Percentiles rank a stretch among this genome's conserved stretches.
phyloP scores from a whole-genome alignment of 2,113 vertebrate genomes.

The Taxidea taxus region DNA sequence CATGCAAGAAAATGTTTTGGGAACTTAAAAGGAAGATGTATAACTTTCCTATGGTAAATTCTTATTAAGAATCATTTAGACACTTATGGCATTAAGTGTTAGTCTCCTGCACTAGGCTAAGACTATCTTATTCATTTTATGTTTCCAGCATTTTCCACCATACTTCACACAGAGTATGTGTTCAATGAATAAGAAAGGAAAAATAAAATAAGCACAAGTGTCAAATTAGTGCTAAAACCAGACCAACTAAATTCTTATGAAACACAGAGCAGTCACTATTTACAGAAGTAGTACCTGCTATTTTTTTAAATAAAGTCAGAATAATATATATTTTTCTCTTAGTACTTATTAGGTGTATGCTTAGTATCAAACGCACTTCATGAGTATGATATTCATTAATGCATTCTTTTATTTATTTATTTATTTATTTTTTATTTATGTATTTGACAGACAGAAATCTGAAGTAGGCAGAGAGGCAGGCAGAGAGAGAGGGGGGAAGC shows the following conservation, averaged over 20 bases:
- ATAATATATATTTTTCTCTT: slow-evolving; percentile 21
- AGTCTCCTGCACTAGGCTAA: not conserved
- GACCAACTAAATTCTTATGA: not conserved
- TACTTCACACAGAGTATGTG: not conserved
- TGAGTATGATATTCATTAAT: not conserved
- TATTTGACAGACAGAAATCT: no score
- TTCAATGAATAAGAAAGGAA: not conserved
- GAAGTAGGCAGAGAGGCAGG: no score
- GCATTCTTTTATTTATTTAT: no score
- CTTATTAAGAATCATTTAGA: not conserved
- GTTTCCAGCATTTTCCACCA: not conserved
- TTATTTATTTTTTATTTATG: no score
- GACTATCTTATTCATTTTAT: not conserved
- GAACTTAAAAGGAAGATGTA: not conserved
- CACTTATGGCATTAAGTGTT: not conserved
- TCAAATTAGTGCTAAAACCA: not conserved
- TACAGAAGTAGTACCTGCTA: not conserved
- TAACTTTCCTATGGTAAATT: not conserved
- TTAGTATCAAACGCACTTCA: not conserved
- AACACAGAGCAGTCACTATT: not conserved
- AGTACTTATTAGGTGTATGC: not conserved
- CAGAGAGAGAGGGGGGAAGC: no score
- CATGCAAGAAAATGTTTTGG: not conserved
- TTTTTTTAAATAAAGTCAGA: not conserved
- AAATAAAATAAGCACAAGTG: not conserved